phyloP scores from a whole-genome alignment of 2,888 invertebrate genomes.

The Pseudeuparius sepicola region DNA sequence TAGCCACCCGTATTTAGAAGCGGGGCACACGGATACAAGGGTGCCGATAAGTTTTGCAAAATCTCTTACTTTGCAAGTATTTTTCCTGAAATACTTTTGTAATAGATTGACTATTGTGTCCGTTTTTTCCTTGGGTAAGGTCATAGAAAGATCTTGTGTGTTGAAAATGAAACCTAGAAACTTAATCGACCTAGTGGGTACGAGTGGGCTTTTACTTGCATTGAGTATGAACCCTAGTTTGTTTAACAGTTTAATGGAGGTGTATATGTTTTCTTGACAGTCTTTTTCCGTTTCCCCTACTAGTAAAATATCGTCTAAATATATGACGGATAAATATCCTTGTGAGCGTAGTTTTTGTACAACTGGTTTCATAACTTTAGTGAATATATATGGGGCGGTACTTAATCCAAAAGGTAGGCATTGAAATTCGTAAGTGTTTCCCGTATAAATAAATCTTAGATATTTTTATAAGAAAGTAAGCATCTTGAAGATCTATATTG shows the following conservation, averaged over 20 bases:
- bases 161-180: conserved; percentile 8
- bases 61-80: conserved; percentile 5
- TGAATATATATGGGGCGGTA: no score
- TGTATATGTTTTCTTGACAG: conserved; percentile 1
- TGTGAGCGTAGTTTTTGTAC: no score
- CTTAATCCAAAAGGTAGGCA: no score
- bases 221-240: conserved; percentile 16
- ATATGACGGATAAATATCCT: no score
- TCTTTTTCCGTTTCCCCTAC: conserved; percentile 5
- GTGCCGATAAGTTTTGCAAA: conserved; percentile 8
- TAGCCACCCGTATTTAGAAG: conserved; percentile 1
- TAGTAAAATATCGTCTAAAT: conserved; percentile 7
- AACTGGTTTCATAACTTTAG: no score
- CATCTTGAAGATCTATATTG: no score
- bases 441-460: no score
- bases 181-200: conserved; percentile 11
- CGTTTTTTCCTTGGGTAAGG: conserved; percentile 7
- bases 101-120: conserved; percentile 5
- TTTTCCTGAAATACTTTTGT: conserved; percentile 2
- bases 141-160: conserved; percentile 6
- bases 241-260: conserved; percentile 6
- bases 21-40: conserved; percentile 8
- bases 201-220: conserved; percentile 13
- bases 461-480: no score
- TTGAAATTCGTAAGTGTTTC: no score